Evolutionary conservation across 2,888 invertebrate species (phyloP).

Genomic region (Harpagoxenus sublaevis): DNA sequence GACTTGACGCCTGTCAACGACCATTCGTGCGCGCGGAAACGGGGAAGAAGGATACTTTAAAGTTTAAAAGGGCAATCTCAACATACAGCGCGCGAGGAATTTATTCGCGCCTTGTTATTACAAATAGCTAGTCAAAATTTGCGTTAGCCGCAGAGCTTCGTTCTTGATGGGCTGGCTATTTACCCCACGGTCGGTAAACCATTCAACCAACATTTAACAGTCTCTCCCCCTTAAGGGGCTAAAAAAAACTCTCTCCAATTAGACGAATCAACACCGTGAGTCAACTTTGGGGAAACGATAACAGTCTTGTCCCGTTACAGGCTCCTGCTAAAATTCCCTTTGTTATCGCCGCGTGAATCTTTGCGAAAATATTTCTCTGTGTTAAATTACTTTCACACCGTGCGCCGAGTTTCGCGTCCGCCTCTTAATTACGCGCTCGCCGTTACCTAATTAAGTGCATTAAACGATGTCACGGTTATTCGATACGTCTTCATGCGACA

Average conservation of each 20-base stretch:
- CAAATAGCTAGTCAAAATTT: slow-evolving; percentile 49
- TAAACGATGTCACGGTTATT: not conserved
- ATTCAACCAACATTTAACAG: slow-evolving; percentile 45
- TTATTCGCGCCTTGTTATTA: slow-evolving; percentile 35
- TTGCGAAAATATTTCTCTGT: slow-evolving; percentile 45
- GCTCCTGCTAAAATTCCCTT: slow-evolving; percentile 25
- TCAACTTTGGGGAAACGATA: slow-evolving; percentile 55
- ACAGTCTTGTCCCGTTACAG: slow-evolving; percentile 45
- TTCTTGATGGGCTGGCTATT: slow-evolving; percentile 39
- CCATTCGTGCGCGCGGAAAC: not conserved
- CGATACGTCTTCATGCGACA: not conserved
- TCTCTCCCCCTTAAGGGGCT: slow-evolving; percentile 11
- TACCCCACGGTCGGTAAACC: slow-evolving; percentile 48
- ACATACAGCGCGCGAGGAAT: not conserved
- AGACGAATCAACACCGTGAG: slow-evolving; percentile 70
- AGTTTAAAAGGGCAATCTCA: slow-evolving; percentile 10
- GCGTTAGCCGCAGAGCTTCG: slow-evolving; percentile 39
- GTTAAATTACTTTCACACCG: slow-evolving; percentile 35
- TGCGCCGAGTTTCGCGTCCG: slow-evolving; percentile 1
- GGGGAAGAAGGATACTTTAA: not conserved
- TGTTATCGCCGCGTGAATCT: slow-evolving; percentile 27
- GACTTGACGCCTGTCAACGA: not conserved
- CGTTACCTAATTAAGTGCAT: slow-evolving; percentile 31
- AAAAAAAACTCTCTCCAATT: slow-evolving; percentile 67
- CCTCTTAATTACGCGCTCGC: slow-evolving; percentile 22